phyloP scores from a whole-genome alignment of 2,113 vertebrate species.

The Paralichthys olivaceus region DNA sequence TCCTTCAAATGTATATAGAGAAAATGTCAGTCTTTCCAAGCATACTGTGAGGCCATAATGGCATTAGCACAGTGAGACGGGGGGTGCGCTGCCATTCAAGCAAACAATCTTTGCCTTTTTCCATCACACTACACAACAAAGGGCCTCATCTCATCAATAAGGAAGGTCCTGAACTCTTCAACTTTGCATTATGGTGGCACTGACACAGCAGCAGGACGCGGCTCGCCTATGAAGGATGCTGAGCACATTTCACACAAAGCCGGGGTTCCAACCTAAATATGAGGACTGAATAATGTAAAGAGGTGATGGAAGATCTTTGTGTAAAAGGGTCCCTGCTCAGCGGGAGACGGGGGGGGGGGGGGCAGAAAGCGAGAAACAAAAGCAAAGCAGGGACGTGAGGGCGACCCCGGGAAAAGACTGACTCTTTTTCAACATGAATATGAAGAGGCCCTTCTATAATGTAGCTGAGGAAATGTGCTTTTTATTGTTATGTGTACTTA shows the following conservation, averaged over 20 bases:
- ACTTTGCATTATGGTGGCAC: conserved; percentile 72
- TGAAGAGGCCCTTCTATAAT: conserved; percentile 50
- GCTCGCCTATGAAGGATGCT: conserved; percentile 46
- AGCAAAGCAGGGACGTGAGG: conserved; percentile 42
- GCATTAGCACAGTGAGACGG: conserved; percentile 75
- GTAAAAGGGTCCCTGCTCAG: conserved; percentile 61
- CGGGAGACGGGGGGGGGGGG: conserved; percentile 29
- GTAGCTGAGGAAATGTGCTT: conserved; percentile 6
- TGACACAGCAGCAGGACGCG: conserved; percentile 69
- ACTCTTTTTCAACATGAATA: conserved; percentile 40
- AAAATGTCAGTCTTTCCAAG: conserved; percentile 73
- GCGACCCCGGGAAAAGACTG: conserved; percentile 39
- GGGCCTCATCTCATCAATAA: conserved; percentile 73
- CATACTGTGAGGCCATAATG: conserved; percentile 71
- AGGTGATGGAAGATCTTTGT: conserved; percentile 72
- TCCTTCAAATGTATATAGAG: conserved; percentile 73
- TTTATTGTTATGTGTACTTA: conserved; percentile 23
- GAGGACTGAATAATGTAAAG: conserved; percentile 76
- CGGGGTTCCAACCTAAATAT: conserved; percentile 65
- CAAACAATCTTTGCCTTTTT: conserved; percentile 76
- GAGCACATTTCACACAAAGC: conserved; percentile 60
- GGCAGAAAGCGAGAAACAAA: conserved; percentile 64
- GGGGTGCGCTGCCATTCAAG: conserved; percentile 66
- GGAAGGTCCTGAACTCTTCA: conserved; percentile 82
- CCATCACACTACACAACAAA: conserved; percentile 72